Conservation (phyloP, 2,113 vertebrate species). For the Caracal caracal region DNA sequence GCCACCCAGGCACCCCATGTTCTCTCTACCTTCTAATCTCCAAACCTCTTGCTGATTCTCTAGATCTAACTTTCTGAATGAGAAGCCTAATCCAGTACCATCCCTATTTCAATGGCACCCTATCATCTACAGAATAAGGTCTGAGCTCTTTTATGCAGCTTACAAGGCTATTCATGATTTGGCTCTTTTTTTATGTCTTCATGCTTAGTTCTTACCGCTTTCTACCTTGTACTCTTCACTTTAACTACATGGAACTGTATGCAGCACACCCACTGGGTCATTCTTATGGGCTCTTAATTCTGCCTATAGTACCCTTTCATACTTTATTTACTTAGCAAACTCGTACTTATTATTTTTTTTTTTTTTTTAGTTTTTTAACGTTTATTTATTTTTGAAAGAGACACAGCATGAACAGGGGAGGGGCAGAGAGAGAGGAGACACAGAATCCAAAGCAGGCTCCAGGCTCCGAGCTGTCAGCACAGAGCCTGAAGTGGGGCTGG, state of each 20-base stretch:
- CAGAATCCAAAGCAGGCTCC: no score
- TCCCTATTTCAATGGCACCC: background rate
- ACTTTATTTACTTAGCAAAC: background rate
- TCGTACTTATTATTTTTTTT: background rate
- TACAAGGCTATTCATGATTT: background rate
- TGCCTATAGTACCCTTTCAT: background rate
- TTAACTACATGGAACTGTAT: background rate
- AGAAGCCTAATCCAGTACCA: background rate
- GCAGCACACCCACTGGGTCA: background rate
- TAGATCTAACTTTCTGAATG: background rate
- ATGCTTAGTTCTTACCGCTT: background rate
- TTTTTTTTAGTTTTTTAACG: background rate
- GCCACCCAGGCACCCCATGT: background rate
- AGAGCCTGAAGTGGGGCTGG: no score
- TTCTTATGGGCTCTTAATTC: background rate
- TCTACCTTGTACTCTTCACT: background rate
- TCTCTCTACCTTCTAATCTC: background rate
- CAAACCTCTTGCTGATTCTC: background rate
- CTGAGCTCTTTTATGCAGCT: background rate
- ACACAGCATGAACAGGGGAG: no score
- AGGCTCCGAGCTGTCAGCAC: no score
- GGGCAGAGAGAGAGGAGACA: no score
- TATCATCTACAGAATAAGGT: background rate
- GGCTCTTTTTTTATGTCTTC: slow-evolving; percentile 19
- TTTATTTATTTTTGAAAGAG: no score